Evolutionary conservation across 2,797 vertebrate species (phyloP).

Genomic region (Otolemur crassicaudatus): DNA sequence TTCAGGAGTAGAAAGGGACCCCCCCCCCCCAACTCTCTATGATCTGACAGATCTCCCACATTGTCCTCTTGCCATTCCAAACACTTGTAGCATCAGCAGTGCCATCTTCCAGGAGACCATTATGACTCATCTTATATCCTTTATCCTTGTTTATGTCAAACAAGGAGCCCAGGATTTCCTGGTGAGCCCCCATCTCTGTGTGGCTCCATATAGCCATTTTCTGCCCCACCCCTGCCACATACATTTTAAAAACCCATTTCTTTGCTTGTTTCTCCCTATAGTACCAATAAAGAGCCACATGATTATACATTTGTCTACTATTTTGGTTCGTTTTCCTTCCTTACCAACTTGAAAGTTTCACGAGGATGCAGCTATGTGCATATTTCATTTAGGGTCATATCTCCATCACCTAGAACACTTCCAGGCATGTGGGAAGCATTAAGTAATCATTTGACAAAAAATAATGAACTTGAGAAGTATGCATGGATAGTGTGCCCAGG

Average conservation of each 20-base stretch:
- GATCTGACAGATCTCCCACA: background rate
- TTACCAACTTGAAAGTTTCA: conserved; percentile 1
- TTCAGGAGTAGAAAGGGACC: background rate
- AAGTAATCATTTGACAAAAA: background rate
- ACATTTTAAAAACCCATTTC: background rate
- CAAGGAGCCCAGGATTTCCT: background rate
- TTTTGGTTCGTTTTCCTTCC: background rate
- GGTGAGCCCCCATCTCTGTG: background rate
- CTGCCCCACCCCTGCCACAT: background rate
- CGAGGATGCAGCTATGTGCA: background rate
- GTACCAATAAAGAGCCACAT: background rate
- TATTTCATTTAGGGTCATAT: background rate
- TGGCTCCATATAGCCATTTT: background rate
- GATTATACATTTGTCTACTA: background rate
- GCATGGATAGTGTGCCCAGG: background rate
- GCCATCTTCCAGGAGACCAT: background rate
- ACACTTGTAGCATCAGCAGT: background rate
- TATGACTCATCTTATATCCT: background rate
- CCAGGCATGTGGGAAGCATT: background rate
- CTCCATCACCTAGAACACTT: background rate
- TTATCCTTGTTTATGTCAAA: background rate
- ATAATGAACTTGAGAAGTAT: background rate
- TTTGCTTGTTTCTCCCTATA: background rate
- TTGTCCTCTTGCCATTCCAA: background rate
- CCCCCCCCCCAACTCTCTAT: background rate